Evolutionary conservation across 2,888 invertebrate genomes (phyloP), one percentile per base, ranked within the genome.

Genomic region (Noctua pronuba): DNA sequence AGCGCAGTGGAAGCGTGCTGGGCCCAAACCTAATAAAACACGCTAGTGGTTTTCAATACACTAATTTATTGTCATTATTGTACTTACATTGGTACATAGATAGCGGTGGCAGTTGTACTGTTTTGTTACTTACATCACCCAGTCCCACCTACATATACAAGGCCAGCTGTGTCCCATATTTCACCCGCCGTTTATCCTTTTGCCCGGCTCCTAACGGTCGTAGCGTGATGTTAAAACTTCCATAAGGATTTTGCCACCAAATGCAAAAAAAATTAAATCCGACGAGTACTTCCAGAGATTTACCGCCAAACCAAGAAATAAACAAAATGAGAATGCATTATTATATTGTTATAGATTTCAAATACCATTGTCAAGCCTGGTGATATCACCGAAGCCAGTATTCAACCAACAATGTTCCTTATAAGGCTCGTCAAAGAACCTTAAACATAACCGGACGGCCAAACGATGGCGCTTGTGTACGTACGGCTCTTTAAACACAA

Each of bases 401-500:
- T 31, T 31, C 18, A 24, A 49, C 11, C 28, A 44, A 82, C 46
- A 38, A 75, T 62, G 31, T 75, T 31, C 5, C 6, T 18, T 13
- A 13, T 38, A 55, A 71, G 44, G 64, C n/a, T 73, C 10, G 11
- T 13, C 5, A 28, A 60, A 35, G 52, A 31, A 49, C 21, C 41
- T 5, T 41, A 44, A 49, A 44, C 11, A n/a, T 62, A 16, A n/a
- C 49, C 24, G 21, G 44, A 38, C 24, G 16, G 52, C 16, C n/a
- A 28, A 28, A 35, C 35, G 65, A 52, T 49, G 58, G 28, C 18
- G 41, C 58, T 82, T 62, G 52, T 77, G 44, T 41, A 65, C 64
- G 41, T 58, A 64, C n/a, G 31, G 46, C 49, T 68, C 64, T 83
- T 55, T 77, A 83, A 69, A 77, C 66, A 72, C 68, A 67, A 81